Base-by-base conservation (phyloP, 1,140 invertebrate species). In the Andrena cerasifolii region DNA sequence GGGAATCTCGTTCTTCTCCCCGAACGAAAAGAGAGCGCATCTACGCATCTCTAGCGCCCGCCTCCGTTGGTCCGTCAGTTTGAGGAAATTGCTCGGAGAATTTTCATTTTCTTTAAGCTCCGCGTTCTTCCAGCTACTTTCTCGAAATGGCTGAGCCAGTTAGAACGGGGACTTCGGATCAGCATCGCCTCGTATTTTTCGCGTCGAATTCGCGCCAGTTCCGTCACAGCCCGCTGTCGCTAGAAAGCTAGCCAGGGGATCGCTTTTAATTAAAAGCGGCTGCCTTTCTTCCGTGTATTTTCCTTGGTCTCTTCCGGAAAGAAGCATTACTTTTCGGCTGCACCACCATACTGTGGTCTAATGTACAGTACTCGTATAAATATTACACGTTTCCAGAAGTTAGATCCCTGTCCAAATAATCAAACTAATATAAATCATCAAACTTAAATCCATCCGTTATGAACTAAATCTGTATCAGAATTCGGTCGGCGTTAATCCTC, bases 51-150 rank as follows among this genome's bases (percentile, higher is more conserved):
- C 31, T 62, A 28, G 21, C n/a, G 3, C 28, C 12, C 28, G 43
- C 0, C 28, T 16, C 40, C n/a, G n/a, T 33, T 31, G 16, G 54
- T n/a, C 7, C 54, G 40, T 59, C 53, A 61, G 49, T 49, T 71
- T 26, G 28, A 61, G 54, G 14, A 58, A 58, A 58, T 58, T 71
- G 53, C 36, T 28, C 18, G 18, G 24, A 31, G 40, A 71, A 71
- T 71, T 71, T 71, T 61, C 68, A 71, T 47, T 59, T 71, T 47
- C 54, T 24, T 71, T 43, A 68, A 68, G 24, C 66, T 40, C 51
- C 7, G n/a, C 21, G 7, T 1, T 16, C 14, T n/a, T 53, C 14
- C 53, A 8, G 51, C 36, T 54, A 43, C 51, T 70, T 70, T 26
- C 31, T 43, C 16, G 8, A 24, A 68, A 56, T n/a, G 49, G 28